phyloP scores from a whole-genome alignment of 2,113 vertebrate species.

The Hypanus sabinus region DNA sequence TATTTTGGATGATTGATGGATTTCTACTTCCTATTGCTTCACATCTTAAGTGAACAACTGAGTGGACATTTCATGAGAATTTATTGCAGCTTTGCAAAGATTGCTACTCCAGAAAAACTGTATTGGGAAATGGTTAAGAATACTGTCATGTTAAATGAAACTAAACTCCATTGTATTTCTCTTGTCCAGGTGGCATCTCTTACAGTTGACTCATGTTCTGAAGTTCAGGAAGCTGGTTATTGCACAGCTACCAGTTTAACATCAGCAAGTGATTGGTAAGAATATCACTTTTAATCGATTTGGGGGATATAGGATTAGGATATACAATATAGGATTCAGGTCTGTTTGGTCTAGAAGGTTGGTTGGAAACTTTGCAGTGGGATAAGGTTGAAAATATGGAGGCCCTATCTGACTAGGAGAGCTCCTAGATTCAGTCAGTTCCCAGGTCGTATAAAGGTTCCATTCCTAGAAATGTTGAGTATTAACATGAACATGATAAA shows the following conservation, averaged over 20 bases:
- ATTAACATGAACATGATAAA: no score
- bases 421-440: neutral
- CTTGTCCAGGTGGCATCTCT: conserved; percentile 78
- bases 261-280: conserved; percentile 84
- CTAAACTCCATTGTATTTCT: neutral
- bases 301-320: neutral
- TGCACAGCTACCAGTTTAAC: conserved; percentile 88
- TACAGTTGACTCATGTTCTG: conserved; percentile 85
- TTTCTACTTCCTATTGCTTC: neutral
- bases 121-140: neutral
- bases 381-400: neutral
- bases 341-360: neutral
- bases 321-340: no score
- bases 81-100: neutral
- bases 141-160: no score
- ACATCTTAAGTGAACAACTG: neutral
- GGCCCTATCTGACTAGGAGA: neutral
- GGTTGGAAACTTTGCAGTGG: no score
- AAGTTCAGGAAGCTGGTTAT: conserved; percentile 84
- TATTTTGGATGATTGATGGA: neutral
- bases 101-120: neutral
- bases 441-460: no score
- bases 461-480: no score
- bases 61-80: neutral
- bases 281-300: neutral